Evolutionary conservation across 1,140 invertebrate genomes (phyloP), one percentile per base, ranked within the genome.

Genomic region (Papilio xuthus): DNA sequence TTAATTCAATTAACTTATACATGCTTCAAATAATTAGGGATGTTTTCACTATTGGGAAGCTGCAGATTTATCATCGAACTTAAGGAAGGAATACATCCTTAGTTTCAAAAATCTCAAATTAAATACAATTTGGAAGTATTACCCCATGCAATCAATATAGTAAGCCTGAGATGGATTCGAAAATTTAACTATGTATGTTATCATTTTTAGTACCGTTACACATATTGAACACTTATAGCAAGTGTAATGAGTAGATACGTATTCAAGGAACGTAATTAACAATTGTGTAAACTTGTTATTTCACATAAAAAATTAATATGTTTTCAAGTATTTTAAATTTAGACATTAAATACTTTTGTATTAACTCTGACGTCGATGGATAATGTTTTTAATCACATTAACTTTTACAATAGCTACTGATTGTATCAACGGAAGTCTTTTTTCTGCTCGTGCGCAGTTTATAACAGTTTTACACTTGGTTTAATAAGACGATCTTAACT

Each of bases 321-420:
- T 67, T 4, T 67, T 67, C 26, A 67, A 67, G 60, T 67, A 67
- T 28, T 50, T 13, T 60, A 4, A 63, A 63, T 63, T 12, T 13
- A 67, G 60, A 28, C 13, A 6, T 63, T 32, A 63, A 13, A 63
- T 26, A 15, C 20, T 8, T 67, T 13, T 20, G 53, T 56, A 56
- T 67, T 18, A 67, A 67, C 60, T 67, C 26, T 67, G 60, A 67
- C 60, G 60, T 67, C 23, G 12, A 32, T 28, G 60, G 23, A 67
- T 67, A 28, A 67, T 67, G 26, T 67, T 67, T 63, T 63, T 67
- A 67, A 67, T 67, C 60, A 67, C 60, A 28, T 67, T 67, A 28
- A 67, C 26, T 67, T 67, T 67, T 67, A 67, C 26, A 67, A 32
- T 28, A 6, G 12, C 26, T 18, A 15, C 26, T 28, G 56, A 8